Percentiles rank a stretch among this genome's conserved stretches.
These are phyloP conservation scores for Melolontha melolontha DNA, from an alignment of 2,888 invertebrate species.

Conservation along the genomic window DNA sequence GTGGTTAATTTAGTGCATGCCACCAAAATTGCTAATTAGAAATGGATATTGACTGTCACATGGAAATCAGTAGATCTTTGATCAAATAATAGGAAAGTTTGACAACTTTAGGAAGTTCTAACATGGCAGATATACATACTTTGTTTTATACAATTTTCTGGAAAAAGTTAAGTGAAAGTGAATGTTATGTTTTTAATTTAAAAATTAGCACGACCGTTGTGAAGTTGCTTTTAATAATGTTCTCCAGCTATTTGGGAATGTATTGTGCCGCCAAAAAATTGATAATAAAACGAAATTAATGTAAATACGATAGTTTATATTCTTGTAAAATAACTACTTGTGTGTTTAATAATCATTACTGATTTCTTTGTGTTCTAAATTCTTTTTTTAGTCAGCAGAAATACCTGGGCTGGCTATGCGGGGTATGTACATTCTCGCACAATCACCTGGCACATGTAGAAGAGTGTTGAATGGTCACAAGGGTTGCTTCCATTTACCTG, in stretches of 20 bases:
- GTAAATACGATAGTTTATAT: no score
- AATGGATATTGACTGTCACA: constrained; percentile 24
- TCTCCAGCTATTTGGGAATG: no score
- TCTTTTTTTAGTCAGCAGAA: constrained; percentile 46
- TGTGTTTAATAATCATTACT: constrained; percentile 9
- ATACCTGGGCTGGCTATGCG: constrained; percentile 58
- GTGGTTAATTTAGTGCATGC: constrained; percentile 55
- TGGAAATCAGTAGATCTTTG: constrained; percentile 39
- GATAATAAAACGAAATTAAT: no score
- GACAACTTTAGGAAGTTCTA: neutral
- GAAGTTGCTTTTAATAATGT: no score
- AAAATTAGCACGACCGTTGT: no score
- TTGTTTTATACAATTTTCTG: no score
- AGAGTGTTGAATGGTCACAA: constrained; percentile 39
- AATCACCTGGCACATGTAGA: constrained; percentile 46
- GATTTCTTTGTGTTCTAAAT: constrained; percentile 42
- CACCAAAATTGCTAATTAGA: constrained; percentile 51
- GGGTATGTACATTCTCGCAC: constrained; percentile 54
- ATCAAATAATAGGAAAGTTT: neutral
- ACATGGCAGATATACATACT: neutral
- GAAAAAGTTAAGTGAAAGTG: no score
- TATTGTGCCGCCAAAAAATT: no score
- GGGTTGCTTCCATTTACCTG: constrained; percentile 31
- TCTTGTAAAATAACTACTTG: no score
- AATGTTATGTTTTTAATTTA: no score